A percentile compares a stretch with the other conserved stretches of the same genome.
phyloP scores from a whole-genome alignment of 2,113 vertebrate genomes.

The Crotalus helleri region DNA sequence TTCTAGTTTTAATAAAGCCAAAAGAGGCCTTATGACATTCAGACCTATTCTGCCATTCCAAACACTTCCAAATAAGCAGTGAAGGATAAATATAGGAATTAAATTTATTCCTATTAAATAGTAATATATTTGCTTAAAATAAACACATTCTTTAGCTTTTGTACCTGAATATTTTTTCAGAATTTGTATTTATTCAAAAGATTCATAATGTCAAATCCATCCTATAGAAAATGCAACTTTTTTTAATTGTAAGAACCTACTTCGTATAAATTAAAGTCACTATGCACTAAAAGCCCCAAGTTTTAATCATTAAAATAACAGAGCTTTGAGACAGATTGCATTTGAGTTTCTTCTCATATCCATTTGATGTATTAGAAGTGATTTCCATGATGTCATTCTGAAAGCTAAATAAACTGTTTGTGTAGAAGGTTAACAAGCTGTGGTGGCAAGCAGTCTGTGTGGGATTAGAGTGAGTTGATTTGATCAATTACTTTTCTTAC shows the following conservation, averaged over 20 bases:
- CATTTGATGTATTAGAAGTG: conserved; percentile 62
- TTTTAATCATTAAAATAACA: conserved; percentile 28
- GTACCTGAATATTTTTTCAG: neutral
- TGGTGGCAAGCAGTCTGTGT: conserved; percentile 54
- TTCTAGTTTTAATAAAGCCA: neutral
- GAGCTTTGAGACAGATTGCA: conserved; percentile 49
- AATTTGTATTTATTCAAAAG: conserved; percentile 7
- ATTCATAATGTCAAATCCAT: neutral
- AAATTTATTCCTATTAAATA: neutral
- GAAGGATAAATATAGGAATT: neutral
- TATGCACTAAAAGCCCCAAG: conserved; percentile 12
- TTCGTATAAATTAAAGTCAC: conserved; percentile 34
- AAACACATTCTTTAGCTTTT: neutral
- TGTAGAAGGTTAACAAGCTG: conserved; percentile 71
- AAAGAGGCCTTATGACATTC: neutral
- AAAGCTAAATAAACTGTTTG: conserved; percentile 73
- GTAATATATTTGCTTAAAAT: neutral
- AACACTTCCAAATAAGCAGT: neutral
- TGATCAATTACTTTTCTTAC: conserved; percentile 77
- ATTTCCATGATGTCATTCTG: conserved; percentile 70
- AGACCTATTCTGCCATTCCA: neutral
- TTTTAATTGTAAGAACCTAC: neutral
- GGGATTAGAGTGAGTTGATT: conserved; percentile 72
- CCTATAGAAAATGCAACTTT: neutral
- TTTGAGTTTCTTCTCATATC: conserved; percentile 43